phyloP scores from a whole-genome alignment of 1,140 invertebrate species.

The Yoshiicerus persimilis region DNA sequence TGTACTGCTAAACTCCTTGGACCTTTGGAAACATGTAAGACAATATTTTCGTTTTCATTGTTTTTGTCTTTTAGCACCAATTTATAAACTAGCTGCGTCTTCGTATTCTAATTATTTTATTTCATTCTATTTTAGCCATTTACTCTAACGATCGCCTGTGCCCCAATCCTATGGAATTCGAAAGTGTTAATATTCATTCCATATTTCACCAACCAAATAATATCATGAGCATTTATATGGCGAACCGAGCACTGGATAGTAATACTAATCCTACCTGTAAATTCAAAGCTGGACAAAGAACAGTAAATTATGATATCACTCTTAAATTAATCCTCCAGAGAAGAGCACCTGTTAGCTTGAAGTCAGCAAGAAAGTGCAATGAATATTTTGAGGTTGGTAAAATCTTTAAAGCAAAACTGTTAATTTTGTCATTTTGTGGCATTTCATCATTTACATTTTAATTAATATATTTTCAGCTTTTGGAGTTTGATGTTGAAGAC shows the following conservation, averaged over 20 bases:
- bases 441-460: no score
- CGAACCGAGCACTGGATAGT: neutral
- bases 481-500: neutral
- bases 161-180: neutral
- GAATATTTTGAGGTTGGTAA: neutral
- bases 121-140: neutral
- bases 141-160: neutral
- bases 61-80: no score
- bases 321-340: neutral
- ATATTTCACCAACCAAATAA: neutral
- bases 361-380: neutral
- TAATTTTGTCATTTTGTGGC: no score
- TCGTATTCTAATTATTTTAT: neutral
- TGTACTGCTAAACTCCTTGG: neutral
- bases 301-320: neutral
- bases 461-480: neutral
- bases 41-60: neutral
- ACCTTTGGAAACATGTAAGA: neutral
- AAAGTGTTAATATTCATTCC: neutral
- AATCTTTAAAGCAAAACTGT: no score
- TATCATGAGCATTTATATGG: neutral
- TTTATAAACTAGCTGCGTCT: neutral
- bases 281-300: neutral
- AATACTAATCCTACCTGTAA: neutral
- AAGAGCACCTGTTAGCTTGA: neutral